Conservation (phyloP, 2,888 invertebrate species). For the Leptinotarsa rubiginosa region DNA sequence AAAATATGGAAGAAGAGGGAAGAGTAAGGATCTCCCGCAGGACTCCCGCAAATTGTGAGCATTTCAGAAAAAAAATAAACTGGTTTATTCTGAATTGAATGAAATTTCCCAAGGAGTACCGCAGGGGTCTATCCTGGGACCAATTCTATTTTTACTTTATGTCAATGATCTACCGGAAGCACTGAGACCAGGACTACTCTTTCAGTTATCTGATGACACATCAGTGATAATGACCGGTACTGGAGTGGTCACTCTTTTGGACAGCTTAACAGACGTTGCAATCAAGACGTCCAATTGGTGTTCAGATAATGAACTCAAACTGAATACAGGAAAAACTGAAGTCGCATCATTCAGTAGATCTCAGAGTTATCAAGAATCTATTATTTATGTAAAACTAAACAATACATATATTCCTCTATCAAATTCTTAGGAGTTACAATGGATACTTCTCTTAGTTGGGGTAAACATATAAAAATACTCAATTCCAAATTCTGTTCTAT, state of each 20-base stretch:
- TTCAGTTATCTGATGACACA: slow-evolving; percentile 14
- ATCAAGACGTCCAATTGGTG: slow-evolving; percentile 6
- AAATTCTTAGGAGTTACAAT: neutral
- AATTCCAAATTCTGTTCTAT: neutral
- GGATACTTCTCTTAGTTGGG: neutral
- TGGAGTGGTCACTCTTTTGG: neutral
- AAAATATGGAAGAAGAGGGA: too few relatives aligned
- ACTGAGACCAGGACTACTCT: neutral
- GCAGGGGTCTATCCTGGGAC: neutral
- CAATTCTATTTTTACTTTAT: slow-evolving; percentile 15
- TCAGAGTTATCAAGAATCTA: neutral
- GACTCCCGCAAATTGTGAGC: too few relatives aligned
- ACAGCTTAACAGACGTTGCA: slow-evolving; percentile 10
- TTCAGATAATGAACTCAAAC: neutral
- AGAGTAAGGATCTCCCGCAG: too few relatives aligned
- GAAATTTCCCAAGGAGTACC: too few relatives aligned
- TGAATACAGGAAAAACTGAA: slow-evolving; percentile 4
- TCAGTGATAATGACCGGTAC: neutral
- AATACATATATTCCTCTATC: neutral
- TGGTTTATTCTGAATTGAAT: too few relatives aligned
- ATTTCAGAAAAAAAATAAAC: too few relatives aligned
- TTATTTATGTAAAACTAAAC: neutral
- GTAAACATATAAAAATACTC: neutral
- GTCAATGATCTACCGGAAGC: slow-evolving; percentile 12
- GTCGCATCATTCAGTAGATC: neutral